A percentile compares a stretch with the other conserved stretches of the same genome.
phyloP scores from a whole-genome alignment of 1,140 invertebrate species.

The Drosophila fuyamai region DNA sequence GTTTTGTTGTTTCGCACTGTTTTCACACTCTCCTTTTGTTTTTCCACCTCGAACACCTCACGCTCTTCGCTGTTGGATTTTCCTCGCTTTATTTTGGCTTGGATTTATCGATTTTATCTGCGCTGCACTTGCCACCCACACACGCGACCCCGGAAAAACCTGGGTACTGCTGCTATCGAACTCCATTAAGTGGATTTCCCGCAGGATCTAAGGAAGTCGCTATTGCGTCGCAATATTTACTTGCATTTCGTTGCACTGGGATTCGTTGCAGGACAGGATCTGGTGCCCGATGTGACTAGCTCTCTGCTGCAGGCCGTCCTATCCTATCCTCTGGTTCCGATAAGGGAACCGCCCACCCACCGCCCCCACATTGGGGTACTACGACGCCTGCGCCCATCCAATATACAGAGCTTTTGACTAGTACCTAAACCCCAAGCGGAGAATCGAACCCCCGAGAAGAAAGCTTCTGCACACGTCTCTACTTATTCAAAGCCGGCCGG shows the following conservation, averaged over 20 bases:
- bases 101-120: constrained; percentile 81
- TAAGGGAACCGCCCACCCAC: constrained; percentile 48
- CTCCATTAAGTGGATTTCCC: too few species aligned
- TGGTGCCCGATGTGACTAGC: constrained; percentile 57
- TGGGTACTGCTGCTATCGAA: neutral
- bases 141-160: constrained; percentile 11
- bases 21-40: constrained; percentile 46
- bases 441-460: constrained; percentile 17
- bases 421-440: neutral
- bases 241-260: constrained; percentile 74
- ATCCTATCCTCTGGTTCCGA: constrained; percentile 57
- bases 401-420: constrained; percentile 1
- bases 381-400: constrained; percentile 27
- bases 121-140: constrained; percentile 70
- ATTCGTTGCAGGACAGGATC: constrained; percentile 63
- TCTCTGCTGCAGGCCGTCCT: constrained; percentile 67
- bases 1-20: constrained; percentile 23
- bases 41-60: constrained; percentile 37
- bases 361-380: constrained; percentile 24
- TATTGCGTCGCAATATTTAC: constrained; percentile 61
- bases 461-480: constrained; percentile 62
- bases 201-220: constrained; percentile 6
- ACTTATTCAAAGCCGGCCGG: constrained; percentile 31
- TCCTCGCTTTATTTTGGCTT: constrained; percentile 76
- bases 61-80: constrained; percentile 66